Evolutionary conservation across 2,113 vertebrate species (phyloP), one percentile per base, ranked within the genome.

Genomic region (Formicarius rufipectus): DNA sequence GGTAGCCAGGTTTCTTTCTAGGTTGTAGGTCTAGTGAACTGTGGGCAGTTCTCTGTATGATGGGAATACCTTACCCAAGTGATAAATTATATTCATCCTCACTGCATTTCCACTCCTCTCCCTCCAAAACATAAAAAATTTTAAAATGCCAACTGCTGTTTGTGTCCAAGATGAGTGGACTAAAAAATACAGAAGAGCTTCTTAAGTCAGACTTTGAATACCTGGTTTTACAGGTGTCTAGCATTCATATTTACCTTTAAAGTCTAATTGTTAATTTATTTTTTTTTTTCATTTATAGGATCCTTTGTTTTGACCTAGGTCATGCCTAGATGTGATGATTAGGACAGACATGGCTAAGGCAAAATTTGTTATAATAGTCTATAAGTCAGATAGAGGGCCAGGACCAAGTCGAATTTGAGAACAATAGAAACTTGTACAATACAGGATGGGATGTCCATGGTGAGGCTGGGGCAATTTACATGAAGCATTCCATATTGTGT

Each of bases 311-410:
- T 94, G 42, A 88, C 24, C 23, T 66, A 7, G 14, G 15, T 17
- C 33, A 21, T 66, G 25, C 14, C 22, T 69, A 0, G 2, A 0
- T 69, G 53, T 84, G 13, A 6, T 19, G 35, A 45, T 79, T 22
- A 52, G 72, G n/a, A 33, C 31, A 73, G 39, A 60, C 21, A 21
- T 71, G 30, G 52, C 53, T 64, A 11, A 62, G 58, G 10, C 21
- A 63, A 50, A 58, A 19, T 11, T 31, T 67, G 6, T 52, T 76
- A 1, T 18, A 37, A 6, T 22, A 44, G 37, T 60, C 49, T 55
- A 14, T 55, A 31, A n/a, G 13, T 44, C 37, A 52, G 33, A 31
- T 35, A 42, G 62, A 62, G 24, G 8, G n/a, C 15, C 13, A 40
- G 2, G 16, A 12, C 25, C 30, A 80, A 85, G 45, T 55, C 77